Conservation (phyloP, 2,113 vertebrate genomes). For the Thryonomys swinderianus region DNA sequence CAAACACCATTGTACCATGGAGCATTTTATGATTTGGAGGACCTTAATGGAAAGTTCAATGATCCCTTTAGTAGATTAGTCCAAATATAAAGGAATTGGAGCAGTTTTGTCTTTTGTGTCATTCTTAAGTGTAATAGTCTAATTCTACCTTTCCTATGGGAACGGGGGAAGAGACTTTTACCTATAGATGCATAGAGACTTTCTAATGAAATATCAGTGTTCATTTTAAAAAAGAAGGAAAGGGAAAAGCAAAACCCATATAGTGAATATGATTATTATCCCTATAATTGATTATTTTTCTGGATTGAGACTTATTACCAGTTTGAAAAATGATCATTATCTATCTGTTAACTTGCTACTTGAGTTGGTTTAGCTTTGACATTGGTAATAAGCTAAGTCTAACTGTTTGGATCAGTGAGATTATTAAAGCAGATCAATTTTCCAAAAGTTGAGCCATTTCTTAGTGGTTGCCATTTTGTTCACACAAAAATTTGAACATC, state of each 20-base stretch:
- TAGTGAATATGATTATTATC: not conserved
- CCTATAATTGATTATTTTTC: not conserved
- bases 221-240: not conserved
- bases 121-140: not conserved
- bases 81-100: not conserved
- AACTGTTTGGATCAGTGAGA: not conserved
- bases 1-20: accelerated
- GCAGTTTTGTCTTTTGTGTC: not conserved
- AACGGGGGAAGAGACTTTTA: not conserved
- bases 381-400: not conserved
- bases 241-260: not conserved
- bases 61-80: not conserved
- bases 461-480: not conserved
- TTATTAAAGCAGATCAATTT: not conserved
- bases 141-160: not conserved
- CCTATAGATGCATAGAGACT: not conserved
- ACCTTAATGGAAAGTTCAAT: not conserved
- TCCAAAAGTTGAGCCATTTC: not conserved
- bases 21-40: not conserved
- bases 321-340: not conserved
- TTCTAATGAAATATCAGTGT: conserved; percentile 1
- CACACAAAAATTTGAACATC: not conserved
- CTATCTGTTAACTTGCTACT: not conserved
- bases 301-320: not conserved
- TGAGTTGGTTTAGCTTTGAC: not conserved